These are phyloP conservation scores for Euspilapteryx auroguttella DNA, from an alignment of 2,888 invertebrate species.

Conservation along the genomic window DNA sequence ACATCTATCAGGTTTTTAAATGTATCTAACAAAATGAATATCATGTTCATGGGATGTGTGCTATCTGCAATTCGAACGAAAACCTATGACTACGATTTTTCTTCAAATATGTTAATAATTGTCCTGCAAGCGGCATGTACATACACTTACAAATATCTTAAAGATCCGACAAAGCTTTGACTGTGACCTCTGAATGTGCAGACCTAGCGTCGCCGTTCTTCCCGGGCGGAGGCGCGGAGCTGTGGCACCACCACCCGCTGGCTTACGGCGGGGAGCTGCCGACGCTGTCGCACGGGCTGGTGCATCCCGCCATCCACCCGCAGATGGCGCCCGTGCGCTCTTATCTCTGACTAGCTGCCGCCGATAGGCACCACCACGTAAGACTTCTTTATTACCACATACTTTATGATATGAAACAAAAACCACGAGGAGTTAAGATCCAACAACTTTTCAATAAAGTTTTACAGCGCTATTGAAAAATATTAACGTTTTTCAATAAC, in stretches of 20 bases:
- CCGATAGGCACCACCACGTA: slow-evolving; percentile 74
- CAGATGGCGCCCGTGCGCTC: slow-evolving; percentile 94
- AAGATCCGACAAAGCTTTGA: too few species aligned
- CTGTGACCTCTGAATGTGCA: too few species aligned
- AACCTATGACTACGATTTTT: too few species aligned
- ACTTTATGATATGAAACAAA: neutral
- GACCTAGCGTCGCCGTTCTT: slow-evolving; percentile 96
- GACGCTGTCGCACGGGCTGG: slow-evolving; percentile 85
- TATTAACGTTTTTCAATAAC: too few species aligned
- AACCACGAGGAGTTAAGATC: slow-evolving; percentile 12
- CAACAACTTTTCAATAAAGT: too few species aligned
- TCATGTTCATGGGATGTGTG: too few species aligned
- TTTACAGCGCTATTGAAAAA: too few species aligned
- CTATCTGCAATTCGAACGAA: too few species aligned
- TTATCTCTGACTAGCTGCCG: slow-evolving; percentile 96
- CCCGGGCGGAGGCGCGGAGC: slow-evolving; percentile 83
- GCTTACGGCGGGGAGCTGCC: slow-evolving; percentile 81
- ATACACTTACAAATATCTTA: too few species aligned
- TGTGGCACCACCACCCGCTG: slow-evolving; percentile 92
- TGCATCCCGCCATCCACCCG: slow-evolving; percentile 96
- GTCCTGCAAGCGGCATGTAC: too few species aligned
- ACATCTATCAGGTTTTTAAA: slow-evolving; percentile 46
- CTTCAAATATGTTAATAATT: too few species aligned
- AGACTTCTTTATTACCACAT: slow-evolving; percentile 20
- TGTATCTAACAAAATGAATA: too few species aligned